Conservation (phyloP, 2,888 invertebrate genomes). For the Pollenia griseotomentosa region DNA sequence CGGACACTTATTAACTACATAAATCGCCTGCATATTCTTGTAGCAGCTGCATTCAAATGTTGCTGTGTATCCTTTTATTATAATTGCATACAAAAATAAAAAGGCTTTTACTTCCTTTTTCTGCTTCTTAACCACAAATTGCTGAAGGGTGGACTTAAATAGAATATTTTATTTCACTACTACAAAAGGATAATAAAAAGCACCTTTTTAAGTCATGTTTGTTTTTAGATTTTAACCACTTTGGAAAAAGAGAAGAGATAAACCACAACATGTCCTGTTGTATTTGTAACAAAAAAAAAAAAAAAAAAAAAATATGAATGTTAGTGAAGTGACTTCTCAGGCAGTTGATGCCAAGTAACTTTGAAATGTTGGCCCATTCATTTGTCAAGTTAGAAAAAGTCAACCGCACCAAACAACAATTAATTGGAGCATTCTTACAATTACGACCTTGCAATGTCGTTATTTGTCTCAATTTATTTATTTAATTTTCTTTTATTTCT, state of each 20-base stretch:
- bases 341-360: conserved; percentile 72
- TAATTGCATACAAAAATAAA: conserved; percentile 15
- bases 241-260: background rate
- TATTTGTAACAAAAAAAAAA: background rate
- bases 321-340: background rate
- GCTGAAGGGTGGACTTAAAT: conserved; percentile 6
- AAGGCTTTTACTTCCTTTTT: conserved; percentile 57
- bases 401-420: conserved; percentile 49
- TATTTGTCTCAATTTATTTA: conserved; percentile 60
- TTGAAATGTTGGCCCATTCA: conserved; percentile 73
- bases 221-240: conserved; percentile 43
- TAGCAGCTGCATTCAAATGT: conserved; percentile 58
- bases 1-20: conserved; percentile 45
- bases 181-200: background rate
- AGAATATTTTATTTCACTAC: background rate
- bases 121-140: conserved; percentile 15
- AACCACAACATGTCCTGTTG: conserved; percentile 66
- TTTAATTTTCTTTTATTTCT: background rate
- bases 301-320: background rate
- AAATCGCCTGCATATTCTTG: conserved; percentile 32
- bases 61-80: conserved; percentile 37
- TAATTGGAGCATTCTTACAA: conserved; percentile 71
- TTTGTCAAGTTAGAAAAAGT: conserved; percentile 19
- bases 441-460: conserved; percentile 75
- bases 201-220: conserved; percentile 14